Conservation (phyloP, 2,113 vertebrate genomes). For the Bungarus multicinctus region DNA sequence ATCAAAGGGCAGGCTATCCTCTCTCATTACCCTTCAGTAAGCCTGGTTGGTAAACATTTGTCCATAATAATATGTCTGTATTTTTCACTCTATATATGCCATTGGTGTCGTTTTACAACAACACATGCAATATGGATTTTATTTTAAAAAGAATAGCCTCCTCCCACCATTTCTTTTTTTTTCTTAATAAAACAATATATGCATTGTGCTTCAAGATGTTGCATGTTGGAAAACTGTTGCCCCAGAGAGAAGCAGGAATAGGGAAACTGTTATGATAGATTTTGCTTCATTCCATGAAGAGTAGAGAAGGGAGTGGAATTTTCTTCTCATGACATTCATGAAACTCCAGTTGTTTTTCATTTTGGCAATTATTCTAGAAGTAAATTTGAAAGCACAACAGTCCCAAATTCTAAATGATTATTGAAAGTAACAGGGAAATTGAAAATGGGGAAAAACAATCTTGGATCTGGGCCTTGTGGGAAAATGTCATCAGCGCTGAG, state of each 20-base stretch:
- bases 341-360: not conserved
- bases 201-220: not conserved
- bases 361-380: not conserved
- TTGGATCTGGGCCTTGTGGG: not conserved
- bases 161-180: not conserved
- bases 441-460: not conserved
- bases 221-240: not conserved
- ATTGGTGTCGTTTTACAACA: not conserved
- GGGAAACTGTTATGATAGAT: not conserved
- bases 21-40: constrained; percentile 47
- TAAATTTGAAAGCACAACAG: not conserved
- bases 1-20: constrained; percentile 38
- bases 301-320: not conserved
- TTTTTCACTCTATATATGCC: not conserved
- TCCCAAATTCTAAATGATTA: not conserved
- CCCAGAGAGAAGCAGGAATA: not conserved
- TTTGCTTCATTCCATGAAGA: not conserved
- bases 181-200: not conserved
- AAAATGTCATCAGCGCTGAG: not conserved
- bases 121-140: rapidly evolving
- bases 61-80: rapidly evolving
- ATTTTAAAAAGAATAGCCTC: not conserved
- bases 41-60: constrained; percentile 58
- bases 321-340: no score
- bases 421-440: not conserved